These are phyloP conservation scores for Saccopteryx leptura DNA, from an alignment of 2,113 vertebrate species.

Conservation along the genomic window DNA sequence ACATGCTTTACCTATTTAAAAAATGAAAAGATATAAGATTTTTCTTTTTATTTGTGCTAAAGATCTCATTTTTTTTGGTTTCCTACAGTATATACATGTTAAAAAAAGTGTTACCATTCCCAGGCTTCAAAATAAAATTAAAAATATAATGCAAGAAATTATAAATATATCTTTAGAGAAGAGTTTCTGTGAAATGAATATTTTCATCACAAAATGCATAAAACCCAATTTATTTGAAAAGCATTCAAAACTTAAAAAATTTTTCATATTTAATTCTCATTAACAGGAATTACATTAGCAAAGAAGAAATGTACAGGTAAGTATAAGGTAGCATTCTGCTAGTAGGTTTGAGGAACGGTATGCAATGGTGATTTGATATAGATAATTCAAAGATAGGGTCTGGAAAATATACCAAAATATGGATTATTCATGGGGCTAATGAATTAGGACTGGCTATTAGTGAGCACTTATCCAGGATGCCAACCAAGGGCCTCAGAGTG, in stretches of 20 bases:
- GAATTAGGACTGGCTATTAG: neutral
- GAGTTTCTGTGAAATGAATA: neutral
- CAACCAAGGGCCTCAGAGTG: neutral
- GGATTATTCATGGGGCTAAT: neutral
- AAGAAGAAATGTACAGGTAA: neutral
- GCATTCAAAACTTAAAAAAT: neutral
- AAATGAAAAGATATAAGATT: neutral
- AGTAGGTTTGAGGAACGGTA: neutral
- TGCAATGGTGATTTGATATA: neutral
- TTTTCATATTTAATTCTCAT: neutral
- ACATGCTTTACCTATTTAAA: neutral
- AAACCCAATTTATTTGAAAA: neutral
- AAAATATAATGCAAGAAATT: neutral
- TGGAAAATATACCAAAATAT: neutral
- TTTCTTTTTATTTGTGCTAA: neutral
- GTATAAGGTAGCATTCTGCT: neutral
- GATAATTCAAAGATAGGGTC: neutral
- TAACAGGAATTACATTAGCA: neutral
- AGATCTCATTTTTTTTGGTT: neutral
- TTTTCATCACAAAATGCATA: neutral
- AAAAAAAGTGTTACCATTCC: neutral
- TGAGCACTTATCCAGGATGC: neutral
- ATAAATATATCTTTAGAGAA: neutral
- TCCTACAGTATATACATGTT: neutral
- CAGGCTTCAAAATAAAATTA: neutral